phyloP scores from a whole-genome alignment of 1,140 invertebrate species.

The Drosophila leontia region DNA sequence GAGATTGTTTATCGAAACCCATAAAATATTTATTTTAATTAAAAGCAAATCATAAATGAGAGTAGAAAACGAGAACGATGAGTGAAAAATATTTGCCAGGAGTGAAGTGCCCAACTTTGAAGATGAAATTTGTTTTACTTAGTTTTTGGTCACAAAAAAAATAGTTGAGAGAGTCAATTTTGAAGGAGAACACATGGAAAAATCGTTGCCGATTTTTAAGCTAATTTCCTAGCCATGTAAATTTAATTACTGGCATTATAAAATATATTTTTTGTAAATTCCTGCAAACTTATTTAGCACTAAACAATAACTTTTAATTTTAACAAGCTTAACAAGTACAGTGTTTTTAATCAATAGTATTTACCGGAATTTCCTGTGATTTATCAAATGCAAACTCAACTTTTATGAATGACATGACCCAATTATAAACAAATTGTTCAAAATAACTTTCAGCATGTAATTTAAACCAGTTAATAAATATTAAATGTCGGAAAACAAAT shows the following conservation, averaged over 20 bases:
- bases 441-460: slow-evolving; percentile 2
- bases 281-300: not conserved
- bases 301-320: not conserved
- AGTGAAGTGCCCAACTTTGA: not conserved
- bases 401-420: not conserved
- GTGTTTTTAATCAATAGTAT: not conserved
- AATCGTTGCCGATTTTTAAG: not conserved
- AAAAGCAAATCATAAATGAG: slow-evolving; percentile 64
- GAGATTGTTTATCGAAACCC: slow-evolving; percentile 51
- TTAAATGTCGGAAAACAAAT: slow-evolving; percentile 16
- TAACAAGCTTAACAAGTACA: not conserved
- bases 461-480: slow-evolving; percentile 31
- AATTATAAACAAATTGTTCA: slow-evolving; percentile 10
- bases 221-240: no score
- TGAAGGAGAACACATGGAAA: not conserved
- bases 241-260: not conserved
- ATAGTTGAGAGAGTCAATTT: not conserved
- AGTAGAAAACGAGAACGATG: not conserved
- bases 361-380: not conserved
- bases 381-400: not conserved
- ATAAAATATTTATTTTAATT: slow-evolving; percentile 69
- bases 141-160: not conserved
- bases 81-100: slow-evolving; percentile 22
- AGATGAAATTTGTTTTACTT: slow-evolving; percentile 4
- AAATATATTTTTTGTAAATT: not conserved